Percentiles rank a stretch among this genome's conserved stretches.
phyloP scores from a whole-genome alignment of 2,113 vertebrate species.

The Cardinalis cardinalis region DNA sequence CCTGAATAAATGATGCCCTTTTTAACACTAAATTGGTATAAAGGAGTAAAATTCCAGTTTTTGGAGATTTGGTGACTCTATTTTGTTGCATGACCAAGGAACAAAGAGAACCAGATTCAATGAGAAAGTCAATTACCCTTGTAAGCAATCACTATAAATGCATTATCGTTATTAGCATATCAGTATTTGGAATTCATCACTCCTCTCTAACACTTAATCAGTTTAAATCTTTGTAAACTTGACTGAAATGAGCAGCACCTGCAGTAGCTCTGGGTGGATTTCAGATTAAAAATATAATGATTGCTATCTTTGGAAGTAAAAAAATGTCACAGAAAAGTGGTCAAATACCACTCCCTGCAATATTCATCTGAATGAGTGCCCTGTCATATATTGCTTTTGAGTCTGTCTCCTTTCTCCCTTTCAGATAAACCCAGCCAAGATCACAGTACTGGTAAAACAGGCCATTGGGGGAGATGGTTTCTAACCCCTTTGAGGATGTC shows the following conservation, averaged over 20 bases:
- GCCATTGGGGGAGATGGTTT: accelerated
- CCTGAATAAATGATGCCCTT: neutral
- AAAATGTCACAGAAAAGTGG: neutral
- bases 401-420: neutral
- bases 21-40: neutral
- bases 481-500: neutral
- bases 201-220: neutral
- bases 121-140: neutral
- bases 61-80: neutral
- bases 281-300: neutral
- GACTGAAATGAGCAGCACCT: neutral
- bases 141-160: neutral
- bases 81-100: neutral
- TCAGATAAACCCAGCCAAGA: neutral
- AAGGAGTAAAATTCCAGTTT: neutral
- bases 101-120: neutral
- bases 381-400: neutral
- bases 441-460: neutral
- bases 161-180: neutral
- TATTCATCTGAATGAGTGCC: neutral
- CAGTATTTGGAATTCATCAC: neutral
- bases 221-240: neutral
- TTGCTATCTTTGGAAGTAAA: neutral
- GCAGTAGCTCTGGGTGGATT: neutral
- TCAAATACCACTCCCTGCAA: neutral